Conservation (phyloP, 2,113 vertebrate species). For the Synodontis membranacea region DNA sequence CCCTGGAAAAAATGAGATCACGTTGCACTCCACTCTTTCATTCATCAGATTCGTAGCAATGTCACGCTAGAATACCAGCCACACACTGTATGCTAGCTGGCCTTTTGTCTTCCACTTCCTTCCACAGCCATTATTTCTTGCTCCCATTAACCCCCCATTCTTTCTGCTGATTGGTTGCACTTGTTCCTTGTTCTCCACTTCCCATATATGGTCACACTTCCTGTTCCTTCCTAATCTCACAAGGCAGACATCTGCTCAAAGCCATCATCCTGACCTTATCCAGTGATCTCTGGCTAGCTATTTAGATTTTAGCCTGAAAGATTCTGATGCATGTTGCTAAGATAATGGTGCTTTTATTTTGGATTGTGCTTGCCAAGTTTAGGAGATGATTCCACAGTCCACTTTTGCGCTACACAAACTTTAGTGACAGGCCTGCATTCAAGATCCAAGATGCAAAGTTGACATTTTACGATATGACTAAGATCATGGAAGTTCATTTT, state of each 20-base stretch:
- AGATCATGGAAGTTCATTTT: too few relatives aligned
- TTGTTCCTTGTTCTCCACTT: neutral
- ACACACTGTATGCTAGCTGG: neutral
- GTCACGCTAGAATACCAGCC: neutral
- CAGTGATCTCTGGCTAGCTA: neutral
- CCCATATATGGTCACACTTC: neutral
- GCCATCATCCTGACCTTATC: neutral
- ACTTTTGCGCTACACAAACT: neutral
- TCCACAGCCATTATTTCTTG: slow-evolving; percentile 14
- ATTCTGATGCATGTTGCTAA: neutral
- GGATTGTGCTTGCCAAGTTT: neutral
- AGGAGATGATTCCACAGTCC: neutral
- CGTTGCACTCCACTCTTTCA: neutral
- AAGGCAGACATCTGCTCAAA: neutral
- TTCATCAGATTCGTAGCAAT: neutral
- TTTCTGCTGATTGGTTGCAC: neutral
- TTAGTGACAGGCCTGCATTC: neutral
- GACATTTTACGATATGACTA: too few relatives aligned
- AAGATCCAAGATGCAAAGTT: neutral
- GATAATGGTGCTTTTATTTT: too few relatives aligned
- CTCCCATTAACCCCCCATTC: neutral
- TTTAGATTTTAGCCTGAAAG: neutral
- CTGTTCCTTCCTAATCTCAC: neutral
- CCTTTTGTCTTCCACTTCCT: neutral
- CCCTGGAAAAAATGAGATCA: too few relatives aligned